These are phyloP conservation scores for Lasioglossum zephyrum DNA, from an alignment of 2,888 invertebrate species.

Conservation along the genomic window DNA sequence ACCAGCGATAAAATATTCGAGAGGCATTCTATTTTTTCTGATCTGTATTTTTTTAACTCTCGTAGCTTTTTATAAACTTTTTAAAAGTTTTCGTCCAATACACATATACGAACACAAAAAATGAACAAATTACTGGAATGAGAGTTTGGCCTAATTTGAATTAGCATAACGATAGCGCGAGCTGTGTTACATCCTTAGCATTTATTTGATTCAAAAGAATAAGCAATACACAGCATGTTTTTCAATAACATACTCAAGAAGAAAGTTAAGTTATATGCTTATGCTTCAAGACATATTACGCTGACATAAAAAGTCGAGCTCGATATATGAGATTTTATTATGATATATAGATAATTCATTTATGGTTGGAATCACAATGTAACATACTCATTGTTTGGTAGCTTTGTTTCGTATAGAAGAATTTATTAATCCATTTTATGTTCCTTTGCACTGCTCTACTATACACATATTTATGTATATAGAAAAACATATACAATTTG, in stretches of 20 bases:
- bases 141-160: constrained; percentile 62
- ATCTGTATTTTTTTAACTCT: constrained; percentile 82
- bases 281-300: constrained; percentile 3
- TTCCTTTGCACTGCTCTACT: constrained; percentile 21
- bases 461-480: constrained; percentile 7
- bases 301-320: constrained; percentile 13
- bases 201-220: constrained; percentile 19
- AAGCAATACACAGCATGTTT: background rate
- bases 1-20: constrained; percentile 72
- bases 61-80: constrained; percentile 81
- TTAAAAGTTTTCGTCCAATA: constrained; percentile 68
- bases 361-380: constrained; percentile 18
- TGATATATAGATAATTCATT: background rate
- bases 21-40: constrained; percentile 82
- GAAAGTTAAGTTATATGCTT: background rate
- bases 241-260: background rate
- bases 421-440: constrained; percentile 25
- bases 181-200: constrained; percentile 60
- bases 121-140: constrained; percentile 44
- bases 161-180: constrained; percentile 32
- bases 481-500: constrained; percentile 52
- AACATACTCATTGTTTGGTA: constrained; percentile 32
- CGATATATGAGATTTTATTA: constrained; percentile 13
- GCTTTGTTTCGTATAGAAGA: constrained; percentile 6
- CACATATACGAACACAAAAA: constrained; percentile 26